phyloP scores from a whole-genome alignment of 2,888 invertebrate genomes.

The Merodon equestris region DNA sequence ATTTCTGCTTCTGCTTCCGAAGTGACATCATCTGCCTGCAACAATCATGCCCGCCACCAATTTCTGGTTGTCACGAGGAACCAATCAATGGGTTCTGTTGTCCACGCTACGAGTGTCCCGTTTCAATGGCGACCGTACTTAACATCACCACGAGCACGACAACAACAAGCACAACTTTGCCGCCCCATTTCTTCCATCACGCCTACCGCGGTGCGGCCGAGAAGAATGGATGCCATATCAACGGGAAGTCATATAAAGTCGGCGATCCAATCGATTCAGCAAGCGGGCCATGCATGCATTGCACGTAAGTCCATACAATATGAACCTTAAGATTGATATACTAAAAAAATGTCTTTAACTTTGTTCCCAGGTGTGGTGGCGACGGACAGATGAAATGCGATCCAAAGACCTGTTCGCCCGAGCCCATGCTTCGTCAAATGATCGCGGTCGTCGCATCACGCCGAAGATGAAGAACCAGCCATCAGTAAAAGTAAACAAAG shows the following conservation, averaged over 20 bases:
- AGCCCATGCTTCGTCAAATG: constrained; percentile 94
- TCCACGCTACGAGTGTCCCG: constrained; percentile 95
- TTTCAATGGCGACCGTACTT: constrained; percentile 89
- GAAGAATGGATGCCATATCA: constrained; percentile 89
- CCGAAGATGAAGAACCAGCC: constrained; percentile 81
- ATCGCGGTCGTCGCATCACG: constrained; percentile 89
- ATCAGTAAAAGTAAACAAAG: constrained; percentile 62
- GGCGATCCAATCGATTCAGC: constrained; percentile 91
- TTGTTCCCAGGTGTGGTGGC: constrained; percentile 87
- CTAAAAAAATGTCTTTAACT: neutral
- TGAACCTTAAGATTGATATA: neutral
- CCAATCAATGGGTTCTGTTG: constrained; percentile 96
- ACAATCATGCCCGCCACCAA: constrained; percentile 96
- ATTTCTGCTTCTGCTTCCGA: constrained; percentile 98
- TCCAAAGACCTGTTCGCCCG: constrained; percentile 92
- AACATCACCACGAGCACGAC: constrained; percentile 93
- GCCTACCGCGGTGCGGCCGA: constrained; percentile 86
- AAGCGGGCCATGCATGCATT: constrained; percentile 95
- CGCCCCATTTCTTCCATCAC: constrained; percentile 90
- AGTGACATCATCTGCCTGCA: constrained; percentile 97
- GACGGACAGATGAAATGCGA: constrained; percentile 97
- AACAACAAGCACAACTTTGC: constrained; percentile 90
- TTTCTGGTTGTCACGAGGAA: constrained; percentile 94
- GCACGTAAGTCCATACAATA: no score
- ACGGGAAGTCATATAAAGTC: constrained; percentile 90